Evolutionary conservation across 2,113 vertebrate species (phyloP), one percentile per base, ranked within the genome.

Genomic region (Sceloporus undulatus): DNA sequence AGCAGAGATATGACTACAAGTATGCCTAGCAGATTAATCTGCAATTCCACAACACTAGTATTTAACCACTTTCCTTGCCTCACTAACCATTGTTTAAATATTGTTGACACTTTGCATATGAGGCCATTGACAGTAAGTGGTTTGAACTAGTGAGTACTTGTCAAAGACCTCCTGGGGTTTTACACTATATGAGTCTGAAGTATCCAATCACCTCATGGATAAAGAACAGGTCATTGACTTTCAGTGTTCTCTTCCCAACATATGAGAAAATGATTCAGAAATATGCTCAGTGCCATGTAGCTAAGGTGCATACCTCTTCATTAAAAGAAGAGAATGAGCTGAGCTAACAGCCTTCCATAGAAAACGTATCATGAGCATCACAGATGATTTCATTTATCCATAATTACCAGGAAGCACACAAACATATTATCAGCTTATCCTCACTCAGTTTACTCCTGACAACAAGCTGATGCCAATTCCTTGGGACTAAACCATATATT

Each of bases 151-250:
- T 87, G 78, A 93, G 87, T 92, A 92, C 92, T 94, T 91, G 92
- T 94, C 93, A 93, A 92, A 93, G 94, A 95, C 92, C 92, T 94
- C 90, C 86, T 92, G 90, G 92, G 84, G 66, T 85, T 91, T 93
- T 91, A 90, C 62, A 84, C 93, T 87, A 48, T 84, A 54, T 84
- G 90, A 92, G 56, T 54, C 56, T 89, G 65, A 89, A 66, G 27
- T 82, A 82, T 92, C 92, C 93, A 91, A 94, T 91, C 91, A 95
- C 86, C 92, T 94, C 92, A 90, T 76, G 91, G 90, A n/a, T 87
- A 92, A 95, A 93, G 40, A 94, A 80, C 81, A 70, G 42, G 21
- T 90, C 92, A 42, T 82, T 74, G 82, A 79, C 90, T 93, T 86
- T 92, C 16, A 13, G 80, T 93, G 93, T 94, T 87, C 77, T 88